Conservation (phyloP, 2,797 vertebrate species). For the Strix occidentalis region DNA sequence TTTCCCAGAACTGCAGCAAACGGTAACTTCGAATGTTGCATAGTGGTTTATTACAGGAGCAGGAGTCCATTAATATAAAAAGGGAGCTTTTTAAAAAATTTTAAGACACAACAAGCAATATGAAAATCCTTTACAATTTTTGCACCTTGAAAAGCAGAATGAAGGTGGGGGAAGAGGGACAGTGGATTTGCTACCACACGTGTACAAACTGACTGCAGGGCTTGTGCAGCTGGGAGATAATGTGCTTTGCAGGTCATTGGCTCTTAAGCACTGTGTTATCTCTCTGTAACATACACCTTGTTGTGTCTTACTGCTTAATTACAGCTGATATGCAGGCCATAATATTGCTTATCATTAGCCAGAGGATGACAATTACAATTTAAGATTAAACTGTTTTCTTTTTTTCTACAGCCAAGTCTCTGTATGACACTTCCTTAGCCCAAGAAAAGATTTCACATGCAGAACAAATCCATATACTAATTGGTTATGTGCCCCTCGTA, state of each 20-base stretch:
- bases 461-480: slow-evolving; percentile 52
- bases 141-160: background rate
- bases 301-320: slow-evolving; percentile 62
- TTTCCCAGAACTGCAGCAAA: background rate
- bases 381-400: slow-evolving; percentile 56
- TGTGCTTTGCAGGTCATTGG: slow-evolving; percentile 52
- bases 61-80: background rate
- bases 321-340: slow-evolving; percentile 27
- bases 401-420: slow-evolving; percentile 41
- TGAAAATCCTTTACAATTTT: background rate
- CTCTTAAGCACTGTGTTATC: slow-evolving; percentile 49
- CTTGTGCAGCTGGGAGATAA: slow-evolving; percentile 52
- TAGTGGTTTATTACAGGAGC: rapidly evolving
- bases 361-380: slow-evolving; percentile 63
- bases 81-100: background rate
- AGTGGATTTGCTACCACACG: background rate
- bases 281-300: slow-evolving; percentile 62
- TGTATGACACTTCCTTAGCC: slow-evolving; percentile 4
- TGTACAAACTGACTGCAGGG: background rate
- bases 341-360: slow-evolving; percentile 64
- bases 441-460: slow-evolving; percentile 59
- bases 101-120: background rate
- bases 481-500: background rate
- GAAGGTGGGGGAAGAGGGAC: background rate
- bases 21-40: background rate